Evolutionary conservation across 2,797 vertebrate species (phyloP).

Genomic region (Gadopsis marmoratus): DNA sequence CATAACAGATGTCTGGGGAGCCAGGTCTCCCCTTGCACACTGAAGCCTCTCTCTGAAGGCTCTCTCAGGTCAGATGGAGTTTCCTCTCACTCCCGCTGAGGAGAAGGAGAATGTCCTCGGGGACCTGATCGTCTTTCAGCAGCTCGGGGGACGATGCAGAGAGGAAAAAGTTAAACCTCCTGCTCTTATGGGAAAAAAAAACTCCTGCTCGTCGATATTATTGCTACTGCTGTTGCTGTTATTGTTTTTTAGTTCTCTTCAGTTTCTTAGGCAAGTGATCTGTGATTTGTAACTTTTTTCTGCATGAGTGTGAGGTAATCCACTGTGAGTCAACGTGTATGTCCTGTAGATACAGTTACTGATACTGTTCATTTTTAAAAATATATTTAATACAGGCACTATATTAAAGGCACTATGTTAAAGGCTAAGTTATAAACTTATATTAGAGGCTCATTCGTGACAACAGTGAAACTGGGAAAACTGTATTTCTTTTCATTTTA

Average conservation of each 20-base stretch:
- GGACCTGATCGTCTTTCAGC: constrained; percentile 71
- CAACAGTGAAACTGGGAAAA: not conserved
- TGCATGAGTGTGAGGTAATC: constrained; percentile 5
- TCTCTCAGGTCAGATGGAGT: constrained; percentile 69
- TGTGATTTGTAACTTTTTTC: not conserved
- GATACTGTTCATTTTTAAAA: not conserved
- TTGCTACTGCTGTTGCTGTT: constrained; percentile 3
- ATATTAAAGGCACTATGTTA: not conserved
- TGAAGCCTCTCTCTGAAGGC: constrained; percentile 50
- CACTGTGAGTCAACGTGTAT: not conserved
- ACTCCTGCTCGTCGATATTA: constrained; percentile 3
- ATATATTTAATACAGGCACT: not conserved
- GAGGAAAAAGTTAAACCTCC: constrained; percentile 31
- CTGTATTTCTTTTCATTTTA: not conserved
- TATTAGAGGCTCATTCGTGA: not conserved
- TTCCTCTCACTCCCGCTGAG: constrained; percentile 49
- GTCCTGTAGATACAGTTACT: not conserved
- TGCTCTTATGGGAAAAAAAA: constrained; percentile 10
- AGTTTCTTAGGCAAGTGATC: constrained; percentile 9
- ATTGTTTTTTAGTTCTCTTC: not conserved
- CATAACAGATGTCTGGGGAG: constrained; percentile 79
- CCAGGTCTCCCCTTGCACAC: constrained; percentile 51
- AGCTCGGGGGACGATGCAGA: constrained; percentile 12
- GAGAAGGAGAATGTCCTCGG: constrained; percentile 46
- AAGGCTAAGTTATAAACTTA: not conserved